phyloP scores from a whole-genome alignment of 2,113 vertebrate genomes.

The Origma solitaria region DNA sequence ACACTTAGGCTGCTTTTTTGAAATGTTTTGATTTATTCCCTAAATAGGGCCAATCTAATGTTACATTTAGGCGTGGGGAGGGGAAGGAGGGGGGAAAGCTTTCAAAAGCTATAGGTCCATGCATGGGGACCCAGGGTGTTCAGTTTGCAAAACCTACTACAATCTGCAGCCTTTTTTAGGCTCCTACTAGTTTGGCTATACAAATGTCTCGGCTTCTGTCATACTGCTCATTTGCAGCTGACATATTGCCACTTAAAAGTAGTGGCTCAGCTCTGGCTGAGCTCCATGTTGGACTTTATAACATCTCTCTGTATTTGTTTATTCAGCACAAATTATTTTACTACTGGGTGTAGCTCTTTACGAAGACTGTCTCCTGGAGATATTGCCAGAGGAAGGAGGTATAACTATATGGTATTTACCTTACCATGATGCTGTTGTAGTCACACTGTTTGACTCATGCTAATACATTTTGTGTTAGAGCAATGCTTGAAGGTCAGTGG shows the following conservation, averaged over 20 bases:
- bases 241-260: not conserved
- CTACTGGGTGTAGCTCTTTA: slow-evolving; percentile 29
- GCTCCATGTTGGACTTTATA: not conserved
- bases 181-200: not conserved
- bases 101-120: not conserved
- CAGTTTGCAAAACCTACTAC: not conserved
- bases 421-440: not conserved
- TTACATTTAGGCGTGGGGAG: not conserved
- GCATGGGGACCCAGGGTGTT: not conserved
- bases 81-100: not conserved
- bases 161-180: not conserved
- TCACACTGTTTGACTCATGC: not conserved
- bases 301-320: slow-evolving; percentile 18
- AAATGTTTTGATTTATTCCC: not conserved
- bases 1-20: not conserved
- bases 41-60: not conserved
- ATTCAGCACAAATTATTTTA: slow-evolving; percentile 28
- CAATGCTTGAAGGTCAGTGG: not conserved
- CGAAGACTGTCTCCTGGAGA: slow-evolving; percentile 16
- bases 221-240: not conserved
- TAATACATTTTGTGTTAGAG: not conserved
- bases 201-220: not conserved
- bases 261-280: not conserved
- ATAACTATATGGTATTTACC: slow-evolving; percentile 7
- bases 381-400: not conserved